Percentiles rank a stretch among this genome's conserved stretches.
phyloP scores from a whole-genome alignment of 1,140 invertebrate genomes.

The Sitobion miscanthi region DNA sequence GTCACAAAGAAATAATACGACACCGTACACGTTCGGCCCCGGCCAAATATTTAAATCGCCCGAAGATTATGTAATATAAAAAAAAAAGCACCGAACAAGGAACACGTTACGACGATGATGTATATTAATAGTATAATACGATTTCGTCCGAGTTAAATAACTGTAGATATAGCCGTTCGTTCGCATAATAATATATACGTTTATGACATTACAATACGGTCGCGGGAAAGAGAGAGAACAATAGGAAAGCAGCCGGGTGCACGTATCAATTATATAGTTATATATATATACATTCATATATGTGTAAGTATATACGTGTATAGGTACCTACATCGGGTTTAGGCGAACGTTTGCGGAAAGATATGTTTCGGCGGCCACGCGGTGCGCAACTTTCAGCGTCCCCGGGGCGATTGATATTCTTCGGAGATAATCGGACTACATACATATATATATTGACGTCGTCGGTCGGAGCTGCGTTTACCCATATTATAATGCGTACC shows the following conservation, averaged over 20 bases:
- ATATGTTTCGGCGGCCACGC: background rate
- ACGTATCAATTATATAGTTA: background rate
- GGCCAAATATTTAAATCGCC: slow-evolving; percentile 16
- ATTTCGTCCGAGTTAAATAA: background rate
- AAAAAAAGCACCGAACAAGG: background rate
- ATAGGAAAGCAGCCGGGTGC: slow-evolving; percentile 3
- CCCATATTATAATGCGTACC: background rate
- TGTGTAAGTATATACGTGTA: background rate
- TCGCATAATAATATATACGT: background rate
- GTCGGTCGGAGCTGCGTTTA: background rate
- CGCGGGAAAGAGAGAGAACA: background rate
- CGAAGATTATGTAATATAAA: background rate
- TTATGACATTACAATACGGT: background rate
- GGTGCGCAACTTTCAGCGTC: slow-evolving; percentile 41
- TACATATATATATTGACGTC: background rate
- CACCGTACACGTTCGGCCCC: background rate
- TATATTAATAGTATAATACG: background rate
- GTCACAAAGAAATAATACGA: background rate
- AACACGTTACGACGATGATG: background rate
- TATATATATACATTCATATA: no score
- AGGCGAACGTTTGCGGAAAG: background rate
- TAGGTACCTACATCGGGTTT: background rate
- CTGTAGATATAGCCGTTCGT: background rate
- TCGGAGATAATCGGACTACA: slow-evolving; percentile 24
- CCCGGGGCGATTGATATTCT: slow-evolving; percentile 16